Evolutionary conservation across 2,113 vertebrate genomes (phyloP).

Genomic region (Alaudala cheleensis): DNA sequence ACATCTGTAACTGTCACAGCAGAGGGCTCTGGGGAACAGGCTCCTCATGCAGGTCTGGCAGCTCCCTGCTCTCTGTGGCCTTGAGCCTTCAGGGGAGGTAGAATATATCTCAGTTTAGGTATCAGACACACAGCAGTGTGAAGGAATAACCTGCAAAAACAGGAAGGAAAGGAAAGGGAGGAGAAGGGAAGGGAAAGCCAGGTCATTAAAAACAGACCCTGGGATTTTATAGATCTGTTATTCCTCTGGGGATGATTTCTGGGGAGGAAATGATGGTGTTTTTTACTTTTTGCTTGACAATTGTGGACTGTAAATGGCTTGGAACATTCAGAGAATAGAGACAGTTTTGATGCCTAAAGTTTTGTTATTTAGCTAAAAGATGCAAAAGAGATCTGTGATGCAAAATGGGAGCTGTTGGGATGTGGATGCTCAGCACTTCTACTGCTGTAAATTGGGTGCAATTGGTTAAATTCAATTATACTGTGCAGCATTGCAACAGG

Average conservation of each 20-base stretch:
- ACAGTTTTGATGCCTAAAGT: neutral
- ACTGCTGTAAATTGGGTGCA: neutral
- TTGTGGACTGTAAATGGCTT: neutral
- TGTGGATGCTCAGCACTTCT: neutral
- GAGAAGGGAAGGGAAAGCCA: neutral
- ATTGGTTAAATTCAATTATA: neutral
- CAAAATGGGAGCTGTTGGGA: neutral
- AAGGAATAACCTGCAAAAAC: neutral
- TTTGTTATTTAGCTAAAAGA: neutral
- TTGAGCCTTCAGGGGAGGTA: neutral
- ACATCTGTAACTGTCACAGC: fast-evolving
- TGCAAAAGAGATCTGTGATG: neutral
- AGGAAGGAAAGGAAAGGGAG: neutral
- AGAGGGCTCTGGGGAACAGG: neutral
- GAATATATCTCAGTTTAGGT: neutral
- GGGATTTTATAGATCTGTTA: neutral
- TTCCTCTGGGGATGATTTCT: neutral
- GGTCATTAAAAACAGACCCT: neutral
- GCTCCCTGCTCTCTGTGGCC: neutral
- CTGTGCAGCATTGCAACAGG: neutral
- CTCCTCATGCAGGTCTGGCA: neutral
- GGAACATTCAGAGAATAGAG: neutral
- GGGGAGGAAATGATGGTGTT: fast-evolving
- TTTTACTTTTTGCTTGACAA: neutral
- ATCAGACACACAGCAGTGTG: neutral